These are phyloP conservation scores for Akabosia matsudoensis DNA, from an alignment of 1,140 invertebrate species.

Conservation along the genomic window DNA sequence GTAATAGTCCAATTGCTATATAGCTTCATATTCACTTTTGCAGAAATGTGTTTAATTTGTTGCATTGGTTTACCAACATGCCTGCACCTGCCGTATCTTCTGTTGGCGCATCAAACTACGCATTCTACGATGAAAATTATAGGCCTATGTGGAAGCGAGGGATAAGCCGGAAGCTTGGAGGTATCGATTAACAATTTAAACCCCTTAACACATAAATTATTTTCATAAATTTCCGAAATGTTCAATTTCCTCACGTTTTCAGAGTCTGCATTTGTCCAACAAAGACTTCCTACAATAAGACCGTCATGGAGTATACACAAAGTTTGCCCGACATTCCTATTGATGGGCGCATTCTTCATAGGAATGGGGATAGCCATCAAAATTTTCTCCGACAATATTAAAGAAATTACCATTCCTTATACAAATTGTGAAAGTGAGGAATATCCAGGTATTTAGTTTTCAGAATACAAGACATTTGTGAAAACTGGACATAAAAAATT, in stretches of 20 bases:
- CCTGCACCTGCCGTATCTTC: too few species aligned
- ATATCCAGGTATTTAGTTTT: slow-evolving; percentile 47
- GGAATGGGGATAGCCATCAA: slow-evolving; percentile 89
- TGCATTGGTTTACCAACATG: too few species aligned
- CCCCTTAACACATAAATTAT: neutral
- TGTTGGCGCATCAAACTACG: too few species aligned
- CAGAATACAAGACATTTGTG: slow-evolving; percentile 40
- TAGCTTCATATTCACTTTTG: too few species aligned
- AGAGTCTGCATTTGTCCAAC: slow-evolving; percentile 98
- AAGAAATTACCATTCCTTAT: slow-evolving; percentile 76
- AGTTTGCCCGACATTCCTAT: slow-evolving; percentile 92
- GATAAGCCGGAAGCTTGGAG: slow-evolving; percentile 2
- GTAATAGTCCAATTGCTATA: too few species aligned
- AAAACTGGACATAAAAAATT: too few species aligned
- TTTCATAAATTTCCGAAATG: neutral
- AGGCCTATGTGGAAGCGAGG: neutral
- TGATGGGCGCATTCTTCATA: slow-evolving; percentile 94
- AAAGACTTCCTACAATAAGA: slow-evolving; percentile 95
- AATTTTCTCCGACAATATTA: slow-evolving; percentile 80
- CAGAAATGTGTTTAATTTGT: too few species aligned
- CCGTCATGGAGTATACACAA: slow-evolving; percentile 96
- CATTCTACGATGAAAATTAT: slow-evolving; percentile 9
- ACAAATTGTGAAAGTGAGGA: slow-evolving; percentile 66
- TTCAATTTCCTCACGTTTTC: slow-evolving; percentile 32
- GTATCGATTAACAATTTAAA: slow-evolving; percentile 2